A percentile compares a stretch with the other conserved stretches of the same genome.
Conservation (phyloP, 1,140 invertebrate species). For the Cryptotermes secundus region DNA sequence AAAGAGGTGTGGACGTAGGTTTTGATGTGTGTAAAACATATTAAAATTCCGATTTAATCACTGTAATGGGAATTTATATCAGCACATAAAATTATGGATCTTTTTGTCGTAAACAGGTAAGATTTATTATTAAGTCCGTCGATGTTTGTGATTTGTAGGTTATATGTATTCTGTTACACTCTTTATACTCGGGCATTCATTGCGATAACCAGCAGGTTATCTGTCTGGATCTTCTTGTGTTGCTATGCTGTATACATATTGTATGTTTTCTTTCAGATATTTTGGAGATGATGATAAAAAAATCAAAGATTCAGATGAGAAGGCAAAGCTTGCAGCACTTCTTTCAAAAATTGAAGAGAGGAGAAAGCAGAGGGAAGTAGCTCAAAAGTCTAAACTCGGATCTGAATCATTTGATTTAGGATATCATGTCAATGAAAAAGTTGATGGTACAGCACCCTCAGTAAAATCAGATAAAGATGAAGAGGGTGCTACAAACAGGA, state of each 20-base stretch:
- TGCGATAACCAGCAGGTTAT: too few species aligned
- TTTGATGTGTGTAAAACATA: too few species aligned
- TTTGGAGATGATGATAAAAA: neutral
- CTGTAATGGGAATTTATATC: too few species aligned
- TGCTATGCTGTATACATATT: neutral
- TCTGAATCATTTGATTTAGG: neutral
- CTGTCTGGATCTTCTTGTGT: too few species aligned
- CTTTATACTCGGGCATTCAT: too few species aligned
- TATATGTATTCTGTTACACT: too few species aligned
- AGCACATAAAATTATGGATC: too few species aligned
- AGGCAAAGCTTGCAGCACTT: neutral
- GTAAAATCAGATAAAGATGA: neutral
- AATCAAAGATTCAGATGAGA: neutral
- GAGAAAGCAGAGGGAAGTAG: constrained; percentile 10
- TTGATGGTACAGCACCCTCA: neutral
- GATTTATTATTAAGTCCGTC: too few species aligned
- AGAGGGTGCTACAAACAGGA: neutral
- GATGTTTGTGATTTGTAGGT: too few species aligned
- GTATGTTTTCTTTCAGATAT: constrained; percentile 12
- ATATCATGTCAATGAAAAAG: neutral
- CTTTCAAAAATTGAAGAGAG: constrained; percentile 26
- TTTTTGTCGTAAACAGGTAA: too few species aligned
- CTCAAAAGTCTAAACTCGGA: neutral
- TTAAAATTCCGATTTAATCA: too few species aligned
- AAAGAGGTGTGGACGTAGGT: too few species aligned